phyloP scores from a whole-genome alignment of 2,797 vertebrate species.

The Sphaeramia orbicularis region DNA sequence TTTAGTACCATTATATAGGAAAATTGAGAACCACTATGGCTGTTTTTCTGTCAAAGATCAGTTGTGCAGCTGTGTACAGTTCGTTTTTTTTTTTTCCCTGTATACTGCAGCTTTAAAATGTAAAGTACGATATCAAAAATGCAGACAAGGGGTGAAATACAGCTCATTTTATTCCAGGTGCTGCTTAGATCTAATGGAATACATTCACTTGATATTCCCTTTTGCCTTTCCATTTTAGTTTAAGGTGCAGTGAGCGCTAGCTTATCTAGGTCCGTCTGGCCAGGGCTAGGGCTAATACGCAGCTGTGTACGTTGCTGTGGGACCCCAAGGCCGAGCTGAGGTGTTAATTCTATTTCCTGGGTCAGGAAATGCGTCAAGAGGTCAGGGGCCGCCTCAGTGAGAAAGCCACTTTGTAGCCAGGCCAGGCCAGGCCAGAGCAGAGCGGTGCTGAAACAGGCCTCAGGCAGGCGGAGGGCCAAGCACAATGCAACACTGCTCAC shows the following conservation, averaged over 20 bases:
- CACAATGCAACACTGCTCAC: slow-evolving; percentile 59
- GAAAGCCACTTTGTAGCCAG: slow-evolving; percentile 68
- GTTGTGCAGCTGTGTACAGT: too few species aligned
- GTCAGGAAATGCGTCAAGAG: slow-evolving; percentile 85
- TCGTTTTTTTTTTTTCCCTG: too few species aligned
- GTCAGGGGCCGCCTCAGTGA: slow-evolving; percentile 76
- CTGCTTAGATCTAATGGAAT: too few species aligned
- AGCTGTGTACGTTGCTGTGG: slow-evolving; percentile 76
- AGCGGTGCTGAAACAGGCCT: slow-evolving; percentile 44
- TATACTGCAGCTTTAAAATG: too few species aligned
- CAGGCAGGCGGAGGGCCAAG: slow-evolving; percentile 54
- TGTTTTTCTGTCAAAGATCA: too few species aligned
- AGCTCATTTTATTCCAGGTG: too few species aligned
- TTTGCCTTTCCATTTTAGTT: slow-evolving; percentile 12
- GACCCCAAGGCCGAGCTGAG: slow-evolving; percentile 71
- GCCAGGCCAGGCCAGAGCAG: slow-evolving; percentile 55
- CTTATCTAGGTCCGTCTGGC: slow-evolving; percentile 46
- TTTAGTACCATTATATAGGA: too few species aligned
- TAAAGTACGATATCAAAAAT: too few species aligned
- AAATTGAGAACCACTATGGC: too few species aligned
- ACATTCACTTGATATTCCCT: neutral
- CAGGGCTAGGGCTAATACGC: slow-evolving; percentile 56
- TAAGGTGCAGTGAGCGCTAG: slow-evolving; percentile 15
- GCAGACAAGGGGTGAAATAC: too few species aligned
- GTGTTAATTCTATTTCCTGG: slow-evolving; percentile 89